A percentile compares a stretch with the other conserved stretches of the same genome.
Evolutionary conservation across 2,113 vertebrate species (phyloP).

Genomic region (Microtus montanus): DNA sequence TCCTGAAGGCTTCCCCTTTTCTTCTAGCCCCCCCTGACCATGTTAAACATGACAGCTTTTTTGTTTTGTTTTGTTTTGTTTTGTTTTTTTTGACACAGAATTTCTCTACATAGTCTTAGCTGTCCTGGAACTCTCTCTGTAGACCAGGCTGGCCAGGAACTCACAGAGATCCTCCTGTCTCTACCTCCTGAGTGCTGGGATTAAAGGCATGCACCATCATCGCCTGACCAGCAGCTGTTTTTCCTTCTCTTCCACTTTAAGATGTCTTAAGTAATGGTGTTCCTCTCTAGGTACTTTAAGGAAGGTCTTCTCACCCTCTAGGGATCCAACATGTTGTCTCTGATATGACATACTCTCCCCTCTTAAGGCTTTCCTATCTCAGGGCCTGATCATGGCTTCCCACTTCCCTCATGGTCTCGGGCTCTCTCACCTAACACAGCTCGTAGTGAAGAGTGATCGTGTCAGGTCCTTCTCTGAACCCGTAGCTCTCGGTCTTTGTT

Average conservation of each 20-base stretch:
- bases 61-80: not conserved
- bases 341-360: not conserved
- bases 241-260: not conserved
- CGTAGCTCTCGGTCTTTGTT: not conserved
- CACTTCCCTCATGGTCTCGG: not conserved
- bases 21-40: too few species aligned
- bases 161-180: not conserved
- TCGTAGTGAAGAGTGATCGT: not conserved
- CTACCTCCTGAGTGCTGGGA: not conserved
- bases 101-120: not conserved
- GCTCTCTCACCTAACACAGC: not conserved
- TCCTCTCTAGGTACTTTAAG: not conserved
- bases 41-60: not conserved
- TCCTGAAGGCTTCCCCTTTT: not conserved
- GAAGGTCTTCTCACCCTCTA: not conserved
- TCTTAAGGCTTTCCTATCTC: not conserved
- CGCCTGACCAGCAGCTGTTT: not conserved
- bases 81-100: not conserved
- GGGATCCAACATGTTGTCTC: not conserved
- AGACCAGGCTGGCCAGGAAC: not conserved
- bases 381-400: not conserved
- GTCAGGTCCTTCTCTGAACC: not conserved
- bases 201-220: not conserved
- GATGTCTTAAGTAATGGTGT: too few species aligned
- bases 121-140: not conserved